These are phyloP conservation scores for Ladona fulva DNA, from an alignment of 1,140 invertebrate species.

Conservation along the genomic window DNA sequence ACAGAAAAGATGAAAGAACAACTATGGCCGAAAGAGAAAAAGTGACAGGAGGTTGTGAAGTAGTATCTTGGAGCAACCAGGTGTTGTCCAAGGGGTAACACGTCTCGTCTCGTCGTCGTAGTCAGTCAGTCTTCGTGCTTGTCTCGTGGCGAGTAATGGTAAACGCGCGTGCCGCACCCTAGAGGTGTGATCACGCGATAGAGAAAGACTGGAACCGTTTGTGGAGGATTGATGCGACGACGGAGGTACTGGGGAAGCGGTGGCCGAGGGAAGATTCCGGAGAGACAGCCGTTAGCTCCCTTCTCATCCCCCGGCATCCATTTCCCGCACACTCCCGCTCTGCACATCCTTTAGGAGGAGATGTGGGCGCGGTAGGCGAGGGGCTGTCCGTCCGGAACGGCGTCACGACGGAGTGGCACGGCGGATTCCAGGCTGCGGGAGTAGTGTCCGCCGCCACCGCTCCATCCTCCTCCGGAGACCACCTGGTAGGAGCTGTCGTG, in stretches of 20 bases:
- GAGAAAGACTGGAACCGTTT: not conserved
- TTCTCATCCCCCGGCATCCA: not conserved
- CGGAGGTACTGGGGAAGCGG: not conserved
- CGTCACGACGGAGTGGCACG: not conserved
- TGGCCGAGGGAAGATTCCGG: not conserved
- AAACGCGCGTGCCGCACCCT: no score
- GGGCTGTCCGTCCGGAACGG: not conserved
- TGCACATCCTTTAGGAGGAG: not conserved
- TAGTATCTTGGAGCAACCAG: no score
- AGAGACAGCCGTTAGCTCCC: not conserved
- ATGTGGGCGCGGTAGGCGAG: not conserved
- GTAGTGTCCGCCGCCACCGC: not conserved
- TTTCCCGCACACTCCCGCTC: not conserved
- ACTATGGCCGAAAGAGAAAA: no score
- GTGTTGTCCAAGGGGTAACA: no score
- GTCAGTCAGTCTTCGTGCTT: no score
- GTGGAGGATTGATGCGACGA: not conserved
- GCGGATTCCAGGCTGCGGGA: not conserved
- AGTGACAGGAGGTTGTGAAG: no score
- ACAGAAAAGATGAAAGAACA: no score
- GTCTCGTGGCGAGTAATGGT: no score
- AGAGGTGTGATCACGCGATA: not conserved
- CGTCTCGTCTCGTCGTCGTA: no score
- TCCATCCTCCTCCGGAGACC: not conserved
- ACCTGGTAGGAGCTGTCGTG: slow-evolving; percentile 1